Evolutionary conservation across 2,797 vertebrate genomes (phyloP).

Genomic region (Eupleurogrammus muticus): DNA sequence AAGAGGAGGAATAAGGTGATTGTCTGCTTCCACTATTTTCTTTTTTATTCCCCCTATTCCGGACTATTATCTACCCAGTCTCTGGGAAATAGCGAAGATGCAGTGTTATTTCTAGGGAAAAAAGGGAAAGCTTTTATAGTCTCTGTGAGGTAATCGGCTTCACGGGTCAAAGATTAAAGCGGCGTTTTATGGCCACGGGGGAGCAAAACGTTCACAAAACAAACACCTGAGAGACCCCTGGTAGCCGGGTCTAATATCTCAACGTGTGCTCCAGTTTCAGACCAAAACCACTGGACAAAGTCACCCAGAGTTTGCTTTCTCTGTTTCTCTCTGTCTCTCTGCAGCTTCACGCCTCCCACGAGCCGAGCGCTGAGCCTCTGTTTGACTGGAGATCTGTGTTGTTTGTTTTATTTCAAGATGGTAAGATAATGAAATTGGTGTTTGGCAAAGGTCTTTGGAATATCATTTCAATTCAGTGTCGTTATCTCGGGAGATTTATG

Average conservation of each 20-base stretch:
- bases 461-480: constrained; percentile 60
- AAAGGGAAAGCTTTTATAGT: neutral
- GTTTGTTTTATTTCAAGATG: constrained; percentile 63
- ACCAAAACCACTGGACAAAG: constrained; percentile 38
- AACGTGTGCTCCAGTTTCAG: constrained; percentile 64
- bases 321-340: neutral
- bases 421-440: constrained; percentile 67
- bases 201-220: neutral
- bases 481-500: constrained; percentile 65
- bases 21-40: neutral
- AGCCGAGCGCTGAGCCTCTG: constrained; percentile 28
- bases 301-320: constrained; percentile 16
- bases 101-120: neutral
- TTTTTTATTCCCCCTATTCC: neutral
- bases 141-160: neutral
- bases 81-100: neutral
- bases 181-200: neutral
- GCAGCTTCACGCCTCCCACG: neutral
- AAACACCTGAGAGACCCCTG: neutral
- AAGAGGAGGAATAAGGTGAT: neutral
- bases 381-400: constrained; percentile 54
- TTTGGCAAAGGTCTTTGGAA: constrained; percentile 72
- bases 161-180: neutral
- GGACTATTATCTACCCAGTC: neutral
- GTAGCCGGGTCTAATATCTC: constrained; percentile 76